phyloP scores from a whole-genome alignment of 2,888 invertebrate genomes.

The Chorisops tibialis region DNA sequence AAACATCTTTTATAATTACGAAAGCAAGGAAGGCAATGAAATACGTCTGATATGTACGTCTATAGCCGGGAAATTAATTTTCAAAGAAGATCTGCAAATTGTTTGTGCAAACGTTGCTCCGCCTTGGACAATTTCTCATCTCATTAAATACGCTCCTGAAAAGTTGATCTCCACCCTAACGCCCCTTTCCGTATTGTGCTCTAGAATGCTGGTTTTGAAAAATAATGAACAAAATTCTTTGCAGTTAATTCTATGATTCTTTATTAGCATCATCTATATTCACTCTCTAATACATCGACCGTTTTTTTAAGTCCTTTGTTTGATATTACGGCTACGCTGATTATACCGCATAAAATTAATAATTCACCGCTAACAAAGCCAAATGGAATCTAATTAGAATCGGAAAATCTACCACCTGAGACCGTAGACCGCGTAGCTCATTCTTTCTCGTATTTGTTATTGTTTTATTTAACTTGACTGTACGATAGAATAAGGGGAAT shows the following conservation, averaged over 20 bases:
- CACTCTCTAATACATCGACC: too few species aligned
- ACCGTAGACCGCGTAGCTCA: not conserved
- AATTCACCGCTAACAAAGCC: conserved; percentile 4
- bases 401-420: conserved; percentile 19
- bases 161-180: not conserved
- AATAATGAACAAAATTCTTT: conserved; percentile 10
- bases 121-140: conserved; percentile 2
- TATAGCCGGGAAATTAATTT: conserved; percentile 21
- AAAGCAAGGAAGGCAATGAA: conserved; percentile 4
- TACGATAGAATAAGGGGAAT: too few species aligned
- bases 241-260: conserved; percentile 14
- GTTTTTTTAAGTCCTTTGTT: not conserved
- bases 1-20: conserved; percentile 24
- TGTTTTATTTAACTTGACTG: too few species aligned
- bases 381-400: conserved; percentile 23
- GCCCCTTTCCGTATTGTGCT: not conserved
- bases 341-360: conserved; percentile 20
- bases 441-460: conserved; percentile 7
- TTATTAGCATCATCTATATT: conserved; percentile 1
- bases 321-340: not conserved
- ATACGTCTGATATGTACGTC: too few species aligned
- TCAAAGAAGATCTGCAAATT: conserved; percentile 20
- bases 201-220: not conserved
- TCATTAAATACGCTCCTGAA: conserved; percentile 14
- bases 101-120: conserved; percentile 18